Conservation (phyloP, 2,797 vertebrate genomes). For the Mus minutoides region DNA sequence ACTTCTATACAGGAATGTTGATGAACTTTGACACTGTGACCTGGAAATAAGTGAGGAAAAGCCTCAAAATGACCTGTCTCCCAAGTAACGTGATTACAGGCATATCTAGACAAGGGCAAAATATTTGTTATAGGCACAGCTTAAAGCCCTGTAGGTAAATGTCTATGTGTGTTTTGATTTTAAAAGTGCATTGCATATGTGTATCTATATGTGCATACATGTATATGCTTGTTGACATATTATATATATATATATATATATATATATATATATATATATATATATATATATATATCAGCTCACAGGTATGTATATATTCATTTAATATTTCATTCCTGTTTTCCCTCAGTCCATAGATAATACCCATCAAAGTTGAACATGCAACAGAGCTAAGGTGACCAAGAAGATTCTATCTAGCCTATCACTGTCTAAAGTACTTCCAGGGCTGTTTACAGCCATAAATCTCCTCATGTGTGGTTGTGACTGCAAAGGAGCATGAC, state of each 20-base stretch:
- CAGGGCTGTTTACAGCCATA: not conserved
- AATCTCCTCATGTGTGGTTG: not conserved
- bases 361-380: not conserved
- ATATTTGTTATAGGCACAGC: not conserved
- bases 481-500: not conserved
- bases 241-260: not conserved
- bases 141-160: not conserved
- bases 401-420: not conserved
- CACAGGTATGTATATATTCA: not conserved
- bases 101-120: not conserved
- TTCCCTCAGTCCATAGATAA: not conserved
- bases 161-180: not conserved
- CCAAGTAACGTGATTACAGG: no score
- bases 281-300: not conserved
- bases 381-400: not conserved
- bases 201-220: not conserved
- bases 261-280: not conserved
- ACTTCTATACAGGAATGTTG: not conserved
- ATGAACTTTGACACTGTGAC: not conserved
- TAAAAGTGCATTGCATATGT: not conserved
- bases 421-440: not conserved
- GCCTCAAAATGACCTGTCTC: not conserved
- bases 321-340: constrained; percentile 32
- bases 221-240: not conserved
- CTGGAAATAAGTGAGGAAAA: not conserved